Evolutionary conservation across 2,797 vertebrate genomes (phyloP).

Genomic region (Catharus ustulatus): DNA sequence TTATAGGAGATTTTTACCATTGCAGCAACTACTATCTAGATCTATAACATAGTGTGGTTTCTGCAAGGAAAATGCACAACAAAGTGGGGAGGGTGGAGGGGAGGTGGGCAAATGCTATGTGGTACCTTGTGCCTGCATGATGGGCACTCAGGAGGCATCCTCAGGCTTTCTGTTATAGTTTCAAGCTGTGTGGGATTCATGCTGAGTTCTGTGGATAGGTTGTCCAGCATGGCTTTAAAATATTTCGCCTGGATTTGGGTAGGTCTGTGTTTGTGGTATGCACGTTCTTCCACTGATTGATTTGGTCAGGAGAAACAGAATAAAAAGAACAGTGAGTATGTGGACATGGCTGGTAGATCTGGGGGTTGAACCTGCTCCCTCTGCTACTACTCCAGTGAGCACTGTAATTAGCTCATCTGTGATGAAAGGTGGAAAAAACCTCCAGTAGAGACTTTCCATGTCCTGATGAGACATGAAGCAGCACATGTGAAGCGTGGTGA

Average conservation of each 20-base stretch:
- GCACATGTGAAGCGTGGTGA: neutral
- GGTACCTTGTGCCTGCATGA: neutral
- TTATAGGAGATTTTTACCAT: neutral
- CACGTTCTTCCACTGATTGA: neutral
- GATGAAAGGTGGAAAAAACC: neutral
- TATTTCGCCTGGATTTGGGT: neutral
- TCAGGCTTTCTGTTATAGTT: neutral
- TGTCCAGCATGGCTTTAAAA: neutral
- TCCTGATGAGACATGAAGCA: neutral
- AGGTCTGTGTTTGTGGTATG: neutral
- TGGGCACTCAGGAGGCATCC: neutral
- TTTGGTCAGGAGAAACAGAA: neutral
- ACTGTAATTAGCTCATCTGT: neutral
- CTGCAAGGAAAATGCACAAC: neutral
- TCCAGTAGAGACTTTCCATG: neutral
- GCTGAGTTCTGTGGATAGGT: neutral
- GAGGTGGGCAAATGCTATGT: accelerated
- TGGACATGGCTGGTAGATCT: neutral
- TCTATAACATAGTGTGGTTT: neutral
- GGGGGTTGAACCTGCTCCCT: neutral
- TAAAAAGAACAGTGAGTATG: neutral
- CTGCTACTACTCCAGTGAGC: neutral
- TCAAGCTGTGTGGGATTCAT: neutral
- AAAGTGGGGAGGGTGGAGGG: neutral
- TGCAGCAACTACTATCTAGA: neutral